These are phyloP conservation scores for Spicauda simplicius DNA, from an alignment of 2,888 invertebrate genomes.

Conservation along the genomic window DNA sequence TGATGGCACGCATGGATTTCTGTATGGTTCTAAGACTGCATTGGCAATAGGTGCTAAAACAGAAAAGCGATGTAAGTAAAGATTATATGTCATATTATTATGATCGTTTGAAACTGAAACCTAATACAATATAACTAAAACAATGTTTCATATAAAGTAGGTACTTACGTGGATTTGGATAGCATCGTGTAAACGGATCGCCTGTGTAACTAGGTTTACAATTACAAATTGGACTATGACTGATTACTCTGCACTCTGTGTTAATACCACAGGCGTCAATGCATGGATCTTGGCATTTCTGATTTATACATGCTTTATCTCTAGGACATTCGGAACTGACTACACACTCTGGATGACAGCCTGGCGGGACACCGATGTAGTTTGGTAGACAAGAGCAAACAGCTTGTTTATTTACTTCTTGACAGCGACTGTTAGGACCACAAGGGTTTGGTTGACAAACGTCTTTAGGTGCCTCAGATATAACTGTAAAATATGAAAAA, in stretches of 20 bases:
- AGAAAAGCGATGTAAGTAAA: too few relatives aligned
- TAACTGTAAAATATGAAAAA: constrained; percentile 52
- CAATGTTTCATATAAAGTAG: not conserved
- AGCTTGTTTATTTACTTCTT: constrained; percentile 88
- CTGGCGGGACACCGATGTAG: constrained; percentile 89
- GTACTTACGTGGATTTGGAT: constrained; percentile 80
- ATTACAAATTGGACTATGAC: constrained; percentile 92
- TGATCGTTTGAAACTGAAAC: too few relatives aligned
- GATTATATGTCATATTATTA: constrained; percentile 9
- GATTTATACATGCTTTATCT: constrained; percentile 90
- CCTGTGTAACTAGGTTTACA: constrained; percentile 88
- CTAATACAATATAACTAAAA: not conserved
- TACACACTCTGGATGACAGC: constrained; percentile 91
- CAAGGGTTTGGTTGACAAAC: constrained; percentile 90
- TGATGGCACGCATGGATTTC: constrained; percentile 85
- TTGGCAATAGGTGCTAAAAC: constrained; percentile 76
- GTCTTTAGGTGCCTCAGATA: constrained; percentile 61
- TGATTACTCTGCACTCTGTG: constrained; percentile 89
- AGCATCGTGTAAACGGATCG: constrained; percentile 87
- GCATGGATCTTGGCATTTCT: constrained; percentile 92
- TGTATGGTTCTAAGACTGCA: constrained; percentile 75
- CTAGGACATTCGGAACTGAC: constrained; percentile 90
- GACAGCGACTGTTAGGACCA: constrained; percentile 90
- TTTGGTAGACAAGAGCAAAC: constrained; percentile 90
- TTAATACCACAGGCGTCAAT: constrained; percentile 88